These are phyloP conservation scores for Macquaria ambigua DNA, from an alignment of 2,113 vertebrate species.

Conservation along the genomic window DNA sequence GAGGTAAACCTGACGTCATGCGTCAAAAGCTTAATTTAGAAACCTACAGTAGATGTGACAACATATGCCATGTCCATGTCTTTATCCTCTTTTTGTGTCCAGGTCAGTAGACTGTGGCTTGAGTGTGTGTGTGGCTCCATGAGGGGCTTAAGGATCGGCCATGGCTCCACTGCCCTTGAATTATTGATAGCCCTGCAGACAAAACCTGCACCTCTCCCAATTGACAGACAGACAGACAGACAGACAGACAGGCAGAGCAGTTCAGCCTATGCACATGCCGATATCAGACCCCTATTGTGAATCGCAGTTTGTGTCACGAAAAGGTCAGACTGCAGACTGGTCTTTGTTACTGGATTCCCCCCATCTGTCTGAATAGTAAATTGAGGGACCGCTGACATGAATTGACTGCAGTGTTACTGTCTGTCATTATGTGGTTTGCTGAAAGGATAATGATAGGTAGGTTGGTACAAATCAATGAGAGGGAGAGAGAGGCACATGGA, in stretches of 20 bases:
- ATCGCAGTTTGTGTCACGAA: conserved; percentile 35
- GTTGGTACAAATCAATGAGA: conserved; percentile 22
- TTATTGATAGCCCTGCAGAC: conserved; percentile 52
- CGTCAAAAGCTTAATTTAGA: neutral
- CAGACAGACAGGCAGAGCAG: neutral
- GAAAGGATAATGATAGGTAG: conserved; percentile 28
- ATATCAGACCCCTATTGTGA: conserved; percentile 36
- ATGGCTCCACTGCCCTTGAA: conserved; percentile 23
- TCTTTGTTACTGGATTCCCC: conserved; percentile 12
- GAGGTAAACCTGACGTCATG: neutral
- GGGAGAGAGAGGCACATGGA: neutral
- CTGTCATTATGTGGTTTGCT: conserved; percentile 35
- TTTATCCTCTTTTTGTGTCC: neutral
- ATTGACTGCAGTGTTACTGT: conserved; percentile 13
- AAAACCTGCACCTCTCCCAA: neutral
- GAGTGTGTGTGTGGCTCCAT: neutral
- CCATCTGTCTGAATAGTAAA: conserved; percentile 32
- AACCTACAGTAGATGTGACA: neutral
- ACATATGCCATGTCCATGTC: neutral
- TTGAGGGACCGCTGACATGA: conserved; percentile 33
- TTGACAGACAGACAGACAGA: conserved; percentile 10
- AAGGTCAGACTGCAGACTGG: conserved; percentile 45
- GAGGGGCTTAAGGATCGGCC: neutral
- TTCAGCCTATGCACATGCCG: neutral
- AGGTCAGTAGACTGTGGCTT: neutral